Evolutionary conservation across 2,888 invertebrate species (phyloP).

Genomic region (Cacoxenus indagator): DNA sequence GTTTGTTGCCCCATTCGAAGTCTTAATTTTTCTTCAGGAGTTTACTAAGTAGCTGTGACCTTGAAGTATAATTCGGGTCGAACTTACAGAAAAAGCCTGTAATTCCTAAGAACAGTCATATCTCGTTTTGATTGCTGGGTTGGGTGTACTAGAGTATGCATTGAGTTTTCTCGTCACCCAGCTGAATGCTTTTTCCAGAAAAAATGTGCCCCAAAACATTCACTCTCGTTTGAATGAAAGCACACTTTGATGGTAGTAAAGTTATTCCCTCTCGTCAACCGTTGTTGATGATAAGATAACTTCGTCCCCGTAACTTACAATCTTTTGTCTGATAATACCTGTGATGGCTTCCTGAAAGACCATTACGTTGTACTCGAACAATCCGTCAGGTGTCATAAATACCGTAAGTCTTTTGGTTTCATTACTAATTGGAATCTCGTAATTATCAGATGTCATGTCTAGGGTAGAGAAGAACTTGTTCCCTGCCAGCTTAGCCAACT

Average conservation of each 20-base stretch:
- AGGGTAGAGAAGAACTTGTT: constrained; percentile 48
- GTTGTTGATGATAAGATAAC: not conserved
- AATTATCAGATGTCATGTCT: constrained; percentile 52
- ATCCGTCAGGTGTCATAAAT: constrained; percentile 55
- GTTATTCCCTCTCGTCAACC: not conserved
- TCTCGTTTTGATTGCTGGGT: too few species aligned
- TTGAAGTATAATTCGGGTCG: not conserved
- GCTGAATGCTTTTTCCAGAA: constrained; percentile 22
- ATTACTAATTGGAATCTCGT: constrained; percentile 39
- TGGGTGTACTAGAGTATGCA: too few species aligned
- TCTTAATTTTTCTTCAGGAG: not conserved
- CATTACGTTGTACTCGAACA: constrained; percentile 48
- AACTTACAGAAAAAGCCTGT: not conserved
- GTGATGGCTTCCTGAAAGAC: constrained; percentile 36
- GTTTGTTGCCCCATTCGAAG: not conserved
- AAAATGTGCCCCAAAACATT: constrained; percentile 30
- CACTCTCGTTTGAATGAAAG: too few species aligned
- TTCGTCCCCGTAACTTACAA: too few species aligned
- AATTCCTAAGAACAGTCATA: too few species aligned
- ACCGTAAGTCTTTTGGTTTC: constrained; percentile 52
- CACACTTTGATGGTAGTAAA: too few species aligned
- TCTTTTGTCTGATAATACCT: not conserved
- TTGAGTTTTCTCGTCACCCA: not conserved
- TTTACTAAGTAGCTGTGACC: not conserved
- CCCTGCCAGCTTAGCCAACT: constrained; percentile 36